Conservation (phyloP, 2,797 vertebrate genomes). For the Semotilus atromaculatus region DNA sequence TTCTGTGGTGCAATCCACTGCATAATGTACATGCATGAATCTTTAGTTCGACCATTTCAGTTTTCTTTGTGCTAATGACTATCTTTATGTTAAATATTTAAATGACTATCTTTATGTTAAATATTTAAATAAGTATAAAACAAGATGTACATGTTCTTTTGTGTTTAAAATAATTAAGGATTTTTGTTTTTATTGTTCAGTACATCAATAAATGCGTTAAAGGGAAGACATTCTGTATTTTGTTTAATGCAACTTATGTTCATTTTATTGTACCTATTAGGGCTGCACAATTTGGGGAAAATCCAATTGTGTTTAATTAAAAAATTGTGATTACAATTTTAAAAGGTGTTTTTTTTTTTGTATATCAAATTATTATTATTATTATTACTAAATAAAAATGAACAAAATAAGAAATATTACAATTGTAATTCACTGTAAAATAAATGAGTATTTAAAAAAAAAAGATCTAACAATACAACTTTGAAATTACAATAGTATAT, state of each 20-base stretch:
- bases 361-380: too few species aligned
- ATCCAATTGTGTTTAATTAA: background rate
- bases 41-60: background rate
- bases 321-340: background rate
- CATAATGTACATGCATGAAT: background rate
- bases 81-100: constrained; percentile 81
- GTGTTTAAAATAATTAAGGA: constrained; percentile 98
- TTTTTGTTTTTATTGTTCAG: constrained; percentile 92
- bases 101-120: constrained; percentile 74
- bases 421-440: background rate
- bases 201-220: constrained; percentile 99
- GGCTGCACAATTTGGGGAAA: background rate
- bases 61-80: constrained; percentile 14
- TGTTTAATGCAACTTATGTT: background rate
- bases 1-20: background rate
- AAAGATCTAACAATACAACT: too few species aligned
- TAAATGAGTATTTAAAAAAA: background rate
- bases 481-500: too few species aligned
- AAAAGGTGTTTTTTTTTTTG: too few species aligned
- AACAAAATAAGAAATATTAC: too few species aligned
- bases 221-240: constrained; percentile 81
- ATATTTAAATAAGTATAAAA: constrained; percentile 72
- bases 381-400: too few species aligned
- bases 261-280: background rate
- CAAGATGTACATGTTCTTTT: constrained; percentile 91